Evolutionary conservation across 2,888 invertebrate species (phyloP).

Genomic region (Clunio marinus): DNA sequence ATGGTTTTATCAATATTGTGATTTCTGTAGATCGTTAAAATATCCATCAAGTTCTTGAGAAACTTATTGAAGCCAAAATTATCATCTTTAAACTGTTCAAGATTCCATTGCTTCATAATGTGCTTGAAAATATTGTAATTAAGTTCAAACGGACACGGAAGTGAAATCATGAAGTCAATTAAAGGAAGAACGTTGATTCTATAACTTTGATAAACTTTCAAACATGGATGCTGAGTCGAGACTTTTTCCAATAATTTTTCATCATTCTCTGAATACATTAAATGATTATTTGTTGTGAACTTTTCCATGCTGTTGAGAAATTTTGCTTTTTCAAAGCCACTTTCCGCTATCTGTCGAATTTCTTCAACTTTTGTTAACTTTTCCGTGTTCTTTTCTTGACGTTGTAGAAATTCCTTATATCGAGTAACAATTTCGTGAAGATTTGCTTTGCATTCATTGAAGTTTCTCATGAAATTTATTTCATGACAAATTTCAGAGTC

Average conservation of each 20-base stretch:
- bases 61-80: slow-evolving; percentile 46
- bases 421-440: slow-evolving; percentile 46
- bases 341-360: slow-evolving; percentile 56
- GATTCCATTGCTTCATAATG: slow-evolving; percentile 42
- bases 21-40: slow-evolving; percentile 38
- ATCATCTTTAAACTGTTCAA: not conserved
- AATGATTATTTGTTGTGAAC: slow-evolving; percentile 51
- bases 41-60: slow-evolving; percentile 40
- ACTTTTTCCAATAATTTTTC: slow-evolving; percentile 45
- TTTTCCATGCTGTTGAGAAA: slow-evolving; percentile 60
- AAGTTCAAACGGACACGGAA: slow-evolving; percentile 48
- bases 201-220: slow-evolving; percentile 46
- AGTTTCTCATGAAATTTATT: slow-evolving; percentile 65
- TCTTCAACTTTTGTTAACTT: slow-evolving; percentile 43
- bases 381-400: no score
- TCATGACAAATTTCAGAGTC: slow-evolving; percentile 62
- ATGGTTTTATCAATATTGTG: not conserved
- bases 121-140: slow-evolving; percentile 47
- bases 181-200: slow-evolving; percentile 47
- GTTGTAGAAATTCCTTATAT: slow-evolving; percentile 43
- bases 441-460: slow-evolving; percentile 51
- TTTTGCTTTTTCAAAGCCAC: slow-evolving; percentile 59
- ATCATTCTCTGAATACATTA: slow-evolving; percentile 44
- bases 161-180: slow-evolving; percentile 48
- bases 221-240: slow-evolving; percentile 45